Base-by-base conservation (phyloP, 2,888 invertebrate genomes). In the Tipula vernalis region DNA sequence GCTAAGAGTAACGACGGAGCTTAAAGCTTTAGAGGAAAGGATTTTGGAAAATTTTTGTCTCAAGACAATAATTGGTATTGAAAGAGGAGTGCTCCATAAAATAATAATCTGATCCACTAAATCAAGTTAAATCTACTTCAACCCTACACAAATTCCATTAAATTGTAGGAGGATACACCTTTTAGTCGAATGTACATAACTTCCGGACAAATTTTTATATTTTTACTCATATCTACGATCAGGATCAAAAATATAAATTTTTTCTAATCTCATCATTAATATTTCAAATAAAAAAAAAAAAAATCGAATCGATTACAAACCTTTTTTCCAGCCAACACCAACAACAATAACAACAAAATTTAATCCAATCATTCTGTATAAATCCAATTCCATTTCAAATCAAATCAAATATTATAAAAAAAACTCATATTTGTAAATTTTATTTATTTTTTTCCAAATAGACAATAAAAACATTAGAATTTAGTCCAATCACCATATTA, bases 361-460 rank as follows among this genome's bases (percentile, higher is more conserved):
- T 71, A 71, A 71, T 71, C 71, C 28, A 71, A 71, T 71, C 71
- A 71, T 71, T 71, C 71, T 71, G 71, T 71, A 71, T 71, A 71
- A 71, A 71, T 71, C 71, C 71, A 71, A 71, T 71, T 71, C 71
- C 71, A 71, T 71, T 71, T 71, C 71, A 71, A 71, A 71, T 71
- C 71, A 71, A 71, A 71, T 71, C 71, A 71, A 71, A 71, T 71
- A 28, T 28, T 28, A 57, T 10, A 71, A 51, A 51, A 28, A 71
- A 71, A 71, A 71, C 71, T 71, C 71, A 28, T 71, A 71, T 71
- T 71, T 71, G 71, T 71, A 71, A 10, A 71, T 71, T n/a, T 10
- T 3, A 15, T n/a, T n/a, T 51, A 5, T 71, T 71, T 28, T 71
- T 71, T 71, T 28, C 4, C 10, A 51, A 51, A 71, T 71, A 71